Evolutionary conservation across 2,888 invertebrate species (phyloP), one percentile per base, ranked within the genome.

Genomic region (Drosophila silvestris): DNA sequence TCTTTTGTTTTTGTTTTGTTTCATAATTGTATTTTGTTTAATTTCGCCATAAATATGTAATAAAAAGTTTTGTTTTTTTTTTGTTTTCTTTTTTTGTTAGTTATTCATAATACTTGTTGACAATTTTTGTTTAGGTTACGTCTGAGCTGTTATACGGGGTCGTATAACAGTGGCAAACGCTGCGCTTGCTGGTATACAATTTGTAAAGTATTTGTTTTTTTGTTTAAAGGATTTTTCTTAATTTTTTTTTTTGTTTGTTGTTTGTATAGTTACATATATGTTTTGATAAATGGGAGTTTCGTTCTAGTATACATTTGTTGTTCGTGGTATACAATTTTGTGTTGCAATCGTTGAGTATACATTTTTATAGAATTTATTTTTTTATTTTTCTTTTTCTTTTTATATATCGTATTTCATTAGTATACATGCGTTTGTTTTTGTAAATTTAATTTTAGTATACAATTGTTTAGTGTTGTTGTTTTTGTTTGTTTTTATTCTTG

Each of bases 401-500:
- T 72, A 66, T 69, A 81, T 62, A 64, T 79, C 77, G 77, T 79
- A 77, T 74, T 74, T 78, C 33, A 58, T 81, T 81, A 69, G 78
- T 82, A 77, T 82, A 77, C 83, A 80, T 76, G 56, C 52, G 72
- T 77, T 74, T 57, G 12, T 50, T 63, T 63, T 73, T 65, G 67
- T 81, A 81, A 65, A 70, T 77, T 83, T 83, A 66, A 61, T 77
- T 83, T 83, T 76, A 84, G 85, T 82, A 84, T 82, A 84, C 84
- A 84, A 70, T 81, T 81, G 84, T 84, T 83, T 74, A 70, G 54
- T 69, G 30, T 37, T 37, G 30, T 71, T 53, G 14, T 54, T 64
- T 19, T 62, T 63, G 37, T 63, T 63, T 61, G n/a, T 56, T 70
- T 51, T 77, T 78, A 12, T 33, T 35, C 14, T 39, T 41, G 41